Base-by-base conservation (phyloP, 2,113 vertebrate species). In the Atlantisia rogersi region DNA sequence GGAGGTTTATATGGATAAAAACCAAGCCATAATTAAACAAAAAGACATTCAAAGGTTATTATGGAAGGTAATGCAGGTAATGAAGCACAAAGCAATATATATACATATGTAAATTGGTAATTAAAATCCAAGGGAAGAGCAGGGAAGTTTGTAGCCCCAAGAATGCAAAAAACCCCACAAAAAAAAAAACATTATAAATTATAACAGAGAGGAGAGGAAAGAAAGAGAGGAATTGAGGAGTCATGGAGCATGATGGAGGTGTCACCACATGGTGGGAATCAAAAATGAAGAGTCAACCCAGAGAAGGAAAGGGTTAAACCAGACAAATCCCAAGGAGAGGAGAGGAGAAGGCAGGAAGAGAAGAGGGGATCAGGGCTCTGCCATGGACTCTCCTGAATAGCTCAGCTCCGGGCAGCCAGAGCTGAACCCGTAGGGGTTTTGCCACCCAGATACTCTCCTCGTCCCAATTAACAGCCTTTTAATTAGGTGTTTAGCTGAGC, bases 381-480 rank as follows among this genome's bases (percentile, higher is more conserved):
- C 65, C 2, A 77, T 0, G 60, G 95, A 94, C 97, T 97, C 97
- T 97, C 94, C 92, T 97, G 97, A 97, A 96, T 95, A 97, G 97
- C 82, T 97, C 97, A 96, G 76, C 71, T 84, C 7, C 0, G 55
- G 55, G 69, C 8, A 31, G 80, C 37, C 82, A 74, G 44, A 46
- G 53, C 42, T 2, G 7, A 65, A 29, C 44, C 73, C 60, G 31
- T 8, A 1, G 55, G 22, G 32, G 32, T 29, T 65, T 35, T 48
- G 50, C 74, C 82, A 53, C 42, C 71, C 73, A 50, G 37, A 12
- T 22, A 55, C 68, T 12, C 32, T 56, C 60, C 48, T 60, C 4
- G 7, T 31, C 46, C 48, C 73, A 91, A 7, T 65, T 29, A 94
- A 42, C 65, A 84, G 82, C 37, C 40, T 63, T 89, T 69, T 58